Evolutionary conservation across 2,797 vertebrate genomes (phyloP), one percentile per base, ranked within the genome.

Genomic region (Halcyon leucocephala): DNA sequence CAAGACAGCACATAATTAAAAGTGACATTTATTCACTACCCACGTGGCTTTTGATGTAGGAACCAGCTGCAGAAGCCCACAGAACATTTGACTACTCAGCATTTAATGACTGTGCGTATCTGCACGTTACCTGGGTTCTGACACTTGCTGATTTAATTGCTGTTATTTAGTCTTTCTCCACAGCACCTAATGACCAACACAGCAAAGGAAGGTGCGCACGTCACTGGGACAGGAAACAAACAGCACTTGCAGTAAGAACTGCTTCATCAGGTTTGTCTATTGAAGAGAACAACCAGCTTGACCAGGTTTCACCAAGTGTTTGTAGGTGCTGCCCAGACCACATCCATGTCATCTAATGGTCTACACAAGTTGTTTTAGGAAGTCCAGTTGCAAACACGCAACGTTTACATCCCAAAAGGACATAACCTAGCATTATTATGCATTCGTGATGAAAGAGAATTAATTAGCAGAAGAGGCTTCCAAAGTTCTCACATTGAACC

Each of bases 1-100:
- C 19, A 54, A 73, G 48, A 67, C 42, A 64, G 51, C 44, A 83
- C 13, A 0, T 77, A 94, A 96, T 95, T 96, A 96, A 29, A 60
- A 95, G 69, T 64, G 82, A 93, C 96, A 89, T 90, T 92, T 92
- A 94, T 49, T 79, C 33, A 44, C 70, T 81, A 82, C 58, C 55
- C 73, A 90, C 42, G 29, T 20, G 12, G 20, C 24, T 88, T 94
- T 81, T 95, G 25, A 94, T 28, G 66, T 70, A 78, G 73, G 52
- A 94, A 93, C 90, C 86, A 69, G 15, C 77, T 83, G 70, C 73
- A 72, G 61, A 76, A 93, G 31, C 46, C 86, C 64, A 66, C 1
- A 35, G 61, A 90, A n/a, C 48, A 80, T 31, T 22, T 65, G 46
- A 49, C 66, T 70, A 49, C 71, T 94, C 85, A 94, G 77, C 93